Evolutionary conservation across 2,797 vertebrate species (phyloP), one percentile per base, ranked within the genome.

Genomic region (Aphelocoma californica): DNA sequence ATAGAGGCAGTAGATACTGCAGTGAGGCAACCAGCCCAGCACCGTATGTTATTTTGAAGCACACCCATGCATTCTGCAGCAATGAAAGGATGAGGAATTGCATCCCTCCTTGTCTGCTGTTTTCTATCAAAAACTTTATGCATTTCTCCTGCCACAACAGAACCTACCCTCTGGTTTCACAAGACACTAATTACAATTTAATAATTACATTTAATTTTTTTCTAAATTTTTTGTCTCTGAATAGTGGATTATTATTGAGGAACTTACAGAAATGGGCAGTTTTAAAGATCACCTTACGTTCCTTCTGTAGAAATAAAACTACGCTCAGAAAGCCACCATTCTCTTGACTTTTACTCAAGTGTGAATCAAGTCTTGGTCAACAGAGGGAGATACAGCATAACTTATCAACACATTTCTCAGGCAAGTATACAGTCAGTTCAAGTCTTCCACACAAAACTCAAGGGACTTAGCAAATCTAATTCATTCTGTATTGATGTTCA

Each of bases 351-450:
- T 18, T 5, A 34, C 28, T 34, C 38, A 45, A 10, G 25, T 36
- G 42, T 3, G 4, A 53, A 86, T 28, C 65, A 81, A 64, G 23
- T 15, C 23, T 34, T 61, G 25, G 31, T 90, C 94, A 90, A 72
- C 66, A 95, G 93, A 54, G 88, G 92, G 91, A 70, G 88, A n/a
- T 48, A n/a, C 7, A 81, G 15, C 7, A 50, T 32, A 71, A 82
- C 0, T 69, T 57, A 53, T 8, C 31, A 74, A 51, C 80, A 38
- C 17, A 53, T 40, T 66, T 75, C 14, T 75, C 28, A 14, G 18
- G 19, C 1, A 4, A 15, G 6, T 13, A 6, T 13, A 14, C 5
- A 23, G 44, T 6, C 48, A 13, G 5, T 19, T 57, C 18, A 18
- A 36, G 4, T 12, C 67, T 86, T 64, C 50, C 38, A 26, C 36